phyloP scores from a whole-genome alignment of 64 coral and sea anemone species.

The Trachythela sp. region DNA sequence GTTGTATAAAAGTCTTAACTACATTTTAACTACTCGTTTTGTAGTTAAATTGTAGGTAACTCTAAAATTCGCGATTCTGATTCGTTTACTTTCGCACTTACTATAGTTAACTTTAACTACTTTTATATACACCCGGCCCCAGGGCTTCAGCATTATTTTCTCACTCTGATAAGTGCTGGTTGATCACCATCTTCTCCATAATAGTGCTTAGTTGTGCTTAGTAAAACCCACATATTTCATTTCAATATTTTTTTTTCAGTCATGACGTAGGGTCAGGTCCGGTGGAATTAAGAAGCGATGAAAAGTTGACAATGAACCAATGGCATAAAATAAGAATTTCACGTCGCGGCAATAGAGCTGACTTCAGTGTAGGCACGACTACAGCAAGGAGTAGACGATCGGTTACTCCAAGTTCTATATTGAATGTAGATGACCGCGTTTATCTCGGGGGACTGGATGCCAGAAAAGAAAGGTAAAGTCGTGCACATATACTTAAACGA shows the following conservation, averaged over 20 bases:
- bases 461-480: constrained; percentile 10
- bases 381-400: background rate
- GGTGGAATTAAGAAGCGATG: background rate
- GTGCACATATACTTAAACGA: too few relatives aligned
- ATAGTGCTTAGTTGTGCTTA: too few relatives aligned
- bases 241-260: background rate
- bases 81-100: too few relatives aligned
- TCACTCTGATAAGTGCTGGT: too few relatives aligned
- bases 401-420: background rate
- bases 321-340: background rate
- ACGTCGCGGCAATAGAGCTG: background rate
- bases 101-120: too few relatives aligned
- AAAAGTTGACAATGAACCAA: background rate
- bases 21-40: too few relatives aligned
- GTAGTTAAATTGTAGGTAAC: too few relatives aligned
- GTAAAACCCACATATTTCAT: background rate
- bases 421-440: background rate
- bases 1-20: too few relatives aligned
- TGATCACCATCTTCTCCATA: too few relatives aligned
- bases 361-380: background rate
- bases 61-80: too few relatives aligned
- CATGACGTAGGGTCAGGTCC: background rate
- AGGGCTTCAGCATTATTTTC: too few relatives aligned
- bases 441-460: background rate
- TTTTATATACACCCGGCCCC: too few relatives aligned